Conservation (phyloP, 2,113 vertebrate species). For the Pyxicephalus adspersus region DNA sequence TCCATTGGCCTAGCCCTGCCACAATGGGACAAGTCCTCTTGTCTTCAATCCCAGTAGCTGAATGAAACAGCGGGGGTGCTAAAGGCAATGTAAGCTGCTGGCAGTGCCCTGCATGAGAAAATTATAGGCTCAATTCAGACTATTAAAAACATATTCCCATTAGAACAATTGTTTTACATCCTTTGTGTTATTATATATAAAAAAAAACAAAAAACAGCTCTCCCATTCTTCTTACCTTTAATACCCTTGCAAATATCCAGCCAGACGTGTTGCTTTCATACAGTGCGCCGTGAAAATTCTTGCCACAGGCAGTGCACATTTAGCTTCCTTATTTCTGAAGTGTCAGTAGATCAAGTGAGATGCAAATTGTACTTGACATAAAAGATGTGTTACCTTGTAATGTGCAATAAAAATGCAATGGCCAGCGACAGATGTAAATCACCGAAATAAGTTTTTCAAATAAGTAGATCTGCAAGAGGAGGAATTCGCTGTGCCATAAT, state of each 20-base stretch:
- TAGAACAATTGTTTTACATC: too few species aligned
- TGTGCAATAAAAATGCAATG: slow-evolving; percentile 67
- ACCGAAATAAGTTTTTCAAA: slow-evolving; percentile 65
- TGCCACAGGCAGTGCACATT: slow-evolving; percentile 37
- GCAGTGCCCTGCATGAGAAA: too few species aligned
- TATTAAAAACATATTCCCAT: too few species aligned
- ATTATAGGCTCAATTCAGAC: too few species aligned
- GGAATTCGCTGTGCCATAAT: slow-evolving; percentile 60
- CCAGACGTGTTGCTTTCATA: slow-evolving; percentile 17
- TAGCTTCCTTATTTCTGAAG: slow-evolving; percentile 51
- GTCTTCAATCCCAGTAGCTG: too few species aligned
- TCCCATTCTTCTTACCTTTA: neutral
- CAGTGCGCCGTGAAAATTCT: slow-evolving; percentile 11
- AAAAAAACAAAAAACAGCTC: too few species aligned
- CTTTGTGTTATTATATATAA: too few species aligned
- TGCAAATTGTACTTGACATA: slow-evolving; percentile 61
- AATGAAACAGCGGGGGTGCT: too few species aligned
- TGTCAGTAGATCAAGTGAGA: slow-evolving; percentile 46
- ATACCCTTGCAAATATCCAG: neutral
- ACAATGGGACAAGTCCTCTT: too few species aligned
- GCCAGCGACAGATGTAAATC: slow-evolving; percentile 60
- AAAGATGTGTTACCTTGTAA: slow-evolving; percentile 58
- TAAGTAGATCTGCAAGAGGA: slow-evolving; percentile 61
- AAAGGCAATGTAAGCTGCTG: too few species aligned
- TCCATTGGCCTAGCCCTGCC: too few species aligned